Evolutionary conservation across 2,888 invertebrate species (phyloP).

Genomic region (Galeopsomyia nigrocyanea): DNA sequence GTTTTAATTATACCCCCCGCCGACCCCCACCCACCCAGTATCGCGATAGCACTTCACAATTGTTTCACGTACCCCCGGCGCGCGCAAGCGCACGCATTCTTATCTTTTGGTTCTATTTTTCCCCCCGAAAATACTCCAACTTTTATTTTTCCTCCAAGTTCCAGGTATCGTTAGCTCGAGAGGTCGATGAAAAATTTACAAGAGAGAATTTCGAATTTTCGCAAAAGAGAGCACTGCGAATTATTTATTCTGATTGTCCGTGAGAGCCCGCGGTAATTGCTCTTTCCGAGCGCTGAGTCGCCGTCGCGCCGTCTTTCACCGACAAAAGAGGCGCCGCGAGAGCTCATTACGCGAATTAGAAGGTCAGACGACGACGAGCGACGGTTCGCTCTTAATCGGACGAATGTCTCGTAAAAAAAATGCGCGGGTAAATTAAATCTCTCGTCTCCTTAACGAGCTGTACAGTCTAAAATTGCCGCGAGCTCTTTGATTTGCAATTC

Average conservation of each 20-base stretch:
- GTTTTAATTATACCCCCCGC: constrained; percentile 60
- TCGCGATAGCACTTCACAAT: constrained; percentile 20
- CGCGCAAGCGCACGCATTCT: constrained; percentile 17
- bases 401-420: constrained; percentile 35
- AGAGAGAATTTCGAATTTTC: no score
- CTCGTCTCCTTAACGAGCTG: constrained; percentile 14
- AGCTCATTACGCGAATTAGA: constrained; percentile 41
- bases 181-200: constrained; percentile 14
- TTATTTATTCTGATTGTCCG: constrained; percentile 39
- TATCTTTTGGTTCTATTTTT: background rate
- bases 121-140: background rate
- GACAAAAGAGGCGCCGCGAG: no score
- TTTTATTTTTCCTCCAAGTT: background rate
- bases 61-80: constrained; percentile 14
- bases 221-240: constrained; percentile 10
- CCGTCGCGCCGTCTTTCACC: background rate
- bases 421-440: constrained; percentile 41
- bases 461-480: background rate
- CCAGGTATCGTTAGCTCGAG: background rate
- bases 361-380: constrained; percentile 21
- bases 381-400: constrained; percentile 27
- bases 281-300: constrained; percentile 23
- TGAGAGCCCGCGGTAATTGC: constrained; percentile 20
- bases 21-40: background rate
- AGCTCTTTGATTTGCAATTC: background rate